A percentile compares a stretch with the other conserved stretches of the same genome.
These are phyloP conservation scores for Philereme vetulata DNA, from an alignment of 2,888 invertebrate genomes.

Conservation along the genomic window DNA sequence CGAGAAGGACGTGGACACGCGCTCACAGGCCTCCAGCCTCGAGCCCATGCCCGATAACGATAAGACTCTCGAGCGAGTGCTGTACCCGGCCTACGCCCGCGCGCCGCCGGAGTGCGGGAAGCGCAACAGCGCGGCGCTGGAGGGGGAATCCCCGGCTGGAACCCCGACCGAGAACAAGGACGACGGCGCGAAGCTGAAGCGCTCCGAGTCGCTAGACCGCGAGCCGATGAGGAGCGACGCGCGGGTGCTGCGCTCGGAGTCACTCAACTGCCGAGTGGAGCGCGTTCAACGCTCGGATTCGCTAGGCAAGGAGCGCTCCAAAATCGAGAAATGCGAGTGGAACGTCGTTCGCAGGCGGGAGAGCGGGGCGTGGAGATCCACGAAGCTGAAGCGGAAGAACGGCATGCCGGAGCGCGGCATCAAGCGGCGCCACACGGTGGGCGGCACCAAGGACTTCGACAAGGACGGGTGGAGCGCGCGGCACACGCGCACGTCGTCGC, in stretches of 20 bases:
- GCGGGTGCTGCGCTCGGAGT: slow-evolving; percentile 85
- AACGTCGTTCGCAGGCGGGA: slow-evolving; percentile 87
- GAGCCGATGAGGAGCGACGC: slow-evolving; percentile 69
- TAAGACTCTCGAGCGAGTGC: slow-evolving; percentile 47
- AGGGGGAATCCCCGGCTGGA: slow-evolving; percentile 30
- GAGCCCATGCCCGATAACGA: slow-evolving; percentile 74
- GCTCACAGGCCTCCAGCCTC: slow-evolving; percentile 81
- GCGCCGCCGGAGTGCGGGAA: slow-evolving; percentile 50
- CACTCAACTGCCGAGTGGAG: slow-evolving; percentile 80
- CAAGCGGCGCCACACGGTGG: slow-evolving; percentile 95
- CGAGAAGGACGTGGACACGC: slow-evolving; percentile 91
- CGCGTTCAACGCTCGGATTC: slow-evolving; percentile 49
- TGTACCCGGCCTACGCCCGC: slow-evolving; percentile 42
- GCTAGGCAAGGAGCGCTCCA: slow-evolving; percentile 70
- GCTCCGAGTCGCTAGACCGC: slow-evolving; percentile 86
- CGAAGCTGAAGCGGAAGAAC: slow-evolving; percentile 89
- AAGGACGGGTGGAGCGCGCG: slow-evolving; percentile 85
- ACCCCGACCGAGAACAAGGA: slow-evolving; percentile 37
- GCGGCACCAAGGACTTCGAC: slow-evolving; percentile 94
- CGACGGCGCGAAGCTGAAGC: slow-evolving; percentile 67
- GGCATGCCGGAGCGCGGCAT: slow-evolving; percentile 92
- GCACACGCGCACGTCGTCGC: slow-evolving; percentile 84
- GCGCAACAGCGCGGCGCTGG: slow-evolving; percentile 56
- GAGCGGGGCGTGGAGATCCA: slow-evolving; percentile 78
- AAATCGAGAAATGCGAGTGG: slow-evolving; percentile 88